Percentiles rank a stretch among this genome's conserved stretches.
phyloP scores from a whole-genome alignment of 2,113 vertebrate species.

The Ceyx cyanopectus region DNA sequence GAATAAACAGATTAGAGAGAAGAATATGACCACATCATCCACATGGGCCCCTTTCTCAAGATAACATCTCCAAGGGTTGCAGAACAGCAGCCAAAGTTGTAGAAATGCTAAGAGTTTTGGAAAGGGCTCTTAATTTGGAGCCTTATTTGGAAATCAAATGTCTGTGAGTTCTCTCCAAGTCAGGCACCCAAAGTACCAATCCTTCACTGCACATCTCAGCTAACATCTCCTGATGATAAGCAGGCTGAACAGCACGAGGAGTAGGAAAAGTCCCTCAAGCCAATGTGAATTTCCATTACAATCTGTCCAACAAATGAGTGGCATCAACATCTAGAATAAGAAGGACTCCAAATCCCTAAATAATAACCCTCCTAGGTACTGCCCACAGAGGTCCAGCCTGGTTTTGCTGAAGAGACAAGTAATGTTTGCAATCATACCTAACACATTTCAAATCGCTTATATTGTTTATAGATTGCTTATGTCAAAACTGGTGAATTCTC shows the following conservation, averaged over 20 bases:
- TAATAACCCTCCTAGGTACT: background rate
- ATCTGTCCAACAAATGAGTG: background rate
- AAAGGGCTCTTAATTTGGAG: background rate
- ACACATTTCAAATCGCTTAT: constrained; percentile 63
- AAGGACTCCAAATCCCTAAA: background rate
- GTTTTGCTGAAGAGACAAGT: constrained; percentile 42
- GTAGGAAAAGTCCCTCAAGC: background rate
- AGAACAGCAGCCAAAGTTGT: background rate
- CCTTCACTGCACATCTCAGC: background rate
- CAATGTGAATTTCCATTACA: background rate
- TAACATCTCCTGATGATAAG: background rate
- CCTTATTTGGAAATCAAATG: background rate
- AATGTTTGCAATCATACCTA: constrained; percentile 36
- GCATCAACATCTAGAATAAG: background rate
- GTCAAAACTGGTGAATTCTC: constrained; percentile 74
- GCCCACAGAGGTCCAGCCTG: background rate
- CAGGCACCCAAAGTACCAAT: background rate
- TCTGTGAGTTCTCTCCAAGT: background rate
- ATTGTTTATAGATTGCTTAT: constrained; percentile 75
- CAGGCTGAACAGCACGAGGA: background rate
- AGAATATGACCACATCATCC: background rate
- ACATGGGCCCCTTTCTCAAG: background rate
- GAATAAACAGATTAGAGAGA: background rate
- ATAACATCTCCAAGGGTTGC: background rate
- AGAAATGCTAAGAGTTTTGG: background rate